Evolutionary conservation across 30 jellyfish, hydroid and myxozoan genomes (phyloP).

Genomic region (Haliclystus octoradiatus): DNA sequence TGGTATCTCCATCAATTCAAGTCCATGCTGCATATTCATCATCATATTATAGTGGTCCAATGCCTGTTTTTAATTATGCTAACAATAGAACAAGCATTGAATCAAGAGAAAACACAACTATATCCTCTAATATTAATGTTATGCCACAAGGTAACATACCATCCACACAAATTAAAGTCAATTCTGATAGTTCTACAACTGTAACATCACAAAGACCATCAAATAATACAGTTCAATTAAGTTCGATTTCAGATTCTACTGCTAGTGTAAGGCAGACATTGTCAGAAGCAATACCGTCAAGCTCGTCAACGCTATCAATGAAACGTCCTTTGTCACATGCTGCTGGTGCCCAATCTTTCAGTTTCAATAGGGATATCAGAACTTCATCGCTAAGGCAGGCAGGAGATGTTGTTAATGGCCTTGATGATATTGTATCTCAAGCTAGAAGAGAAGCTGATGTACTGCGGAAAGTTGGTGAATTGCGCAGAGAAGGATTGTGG

Average conservation of each 20-base stretch:
- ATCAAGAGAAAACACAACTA: neutral
- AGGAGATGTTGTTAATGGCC: constrained; percentile 4
- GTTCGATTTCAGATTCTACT: neutral
- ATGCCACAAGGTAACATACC: neutral
- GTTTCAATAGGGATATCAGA: neutral
- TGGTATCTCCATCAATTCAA: constrained; percentile 58
- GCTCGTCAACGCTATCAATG: neutral
- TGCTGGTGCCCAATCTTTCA: neutral
- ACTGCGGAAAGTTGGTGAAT: constrained; percentile 56
- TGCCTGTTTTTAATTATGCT: constrained; percentile 6
- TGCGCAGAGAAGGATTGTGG: constrained; percentile 86
- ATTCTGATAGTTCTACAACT: neutral
- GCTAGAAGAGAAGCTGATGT: constrained; percentile 83
- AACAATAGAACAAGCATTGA: neutral
- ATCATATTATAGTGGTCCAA: constrained; percentile 19
- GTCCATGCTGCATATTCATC: constrained; percentile 52
- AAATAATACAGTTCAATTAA: neutral
- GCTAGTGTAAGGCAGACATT: neutral
- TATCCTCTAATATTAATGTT: neutral
- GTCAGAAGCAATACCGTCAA: neutral
- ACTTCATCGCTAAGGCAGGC: neutral
- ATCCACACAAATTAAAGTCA: neutral
- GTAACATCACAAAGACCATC: neutral
- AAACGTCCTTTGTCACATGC: neutral
- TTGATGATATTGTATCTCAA: constrained; percentile 85